Percentiles rank a stretch among this genome's conserved stretches.
These are phyloP conservation scores for Lepus townsendii DNA, from an alignment of 2,797 vertebrate species.

Conservation along the genomic window DNA sequence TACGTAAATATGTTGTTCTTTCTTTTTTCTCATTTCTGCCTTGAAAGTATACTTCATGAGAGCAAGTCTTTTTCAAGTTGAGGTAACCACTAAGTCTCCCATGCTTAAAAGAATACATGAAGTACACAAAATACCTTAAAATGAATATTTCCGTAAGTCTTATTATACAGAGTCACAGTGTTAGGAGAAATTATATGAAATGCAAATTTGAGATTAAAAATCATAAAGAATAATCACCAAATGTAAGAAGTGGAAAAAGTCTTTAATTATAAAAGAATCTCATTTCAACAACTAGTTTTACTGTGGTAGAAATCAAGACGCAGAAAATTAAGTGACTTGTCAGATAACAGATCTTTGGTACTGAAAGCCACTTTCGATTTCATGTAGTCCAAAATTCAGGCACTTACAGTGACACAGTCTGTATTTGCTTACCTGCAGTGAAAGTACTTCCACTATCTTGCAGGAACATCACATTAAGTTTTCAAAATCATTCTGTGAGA, in stretches of 20 bases:
- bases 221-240: constrained; percentile 10
- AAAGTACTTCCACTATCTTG: not conserved
- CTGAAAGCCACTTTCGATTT: not conserved
- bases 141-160: not conserved
- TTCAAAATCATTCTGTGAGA: not conserved
- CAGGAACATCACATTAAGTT: not conserved
- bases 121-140: not conserved
- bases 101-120: not conserved
- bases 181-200: not conserved
- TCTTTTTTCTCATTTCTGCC: not conserved
- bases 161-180: not conserved
- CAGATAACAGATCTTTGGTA: not conserved
- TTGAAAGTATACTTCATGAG: not conserved
- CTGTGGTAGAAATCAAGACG: not conserved
- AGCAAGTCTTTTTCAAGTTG: not conserved
- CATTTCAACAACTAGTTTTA: not conserved
- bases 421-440: not conserved
- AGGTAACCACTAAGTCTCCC: not conserved
- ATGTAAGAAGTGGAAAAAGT: not conserved
- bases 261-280: not conserved
- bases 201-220: constrained; percentile 20
- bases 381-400: not conserved
- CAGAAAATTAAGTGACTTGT: not conserved
- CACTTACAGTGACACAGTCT: not conserved
- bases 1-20: not conserved